phyloP scores from a whole-genome alignment of 2,888 invertebrate genomes.

The Tinea trinotella region DNA sequence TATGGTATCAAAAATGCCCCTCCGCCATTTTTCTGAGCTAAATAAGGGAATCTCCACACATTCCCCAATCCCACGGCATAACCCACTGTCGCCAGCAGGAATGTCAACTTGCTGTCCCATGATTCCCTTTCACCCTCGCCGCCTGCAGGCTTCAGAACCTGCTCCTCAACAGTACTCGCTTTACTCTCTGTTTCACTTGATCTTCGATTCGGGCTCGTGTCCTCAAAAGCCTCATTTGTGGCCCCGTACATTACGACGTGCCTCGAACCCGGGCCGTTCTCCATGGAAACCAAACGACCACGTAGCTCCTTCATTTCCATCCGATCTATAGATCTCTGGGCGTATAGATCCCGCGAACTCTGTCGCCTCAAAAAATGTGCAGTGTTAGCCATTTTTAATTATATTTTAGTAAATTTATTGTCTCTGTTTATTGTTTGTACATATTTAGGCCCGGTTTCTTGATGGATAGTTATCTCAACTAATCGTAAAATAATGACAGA shows the following conservation, averaged over 20 bases:
- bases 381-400: slow-evolving; percentile 84
- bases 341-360: slow-evolving; percentile 87
- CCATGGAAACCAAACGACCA: slow-evolving; percentile 81
- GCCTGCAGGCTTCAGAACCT: slow-evolving; percentile 77
- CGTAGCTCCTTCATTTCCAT: slow-evolving; percentile 90
- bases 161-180: slow-evolving; percentile 76
- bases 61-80: slow-evolving; percentile 96
- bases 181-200: slow-evolving; percentile 69
- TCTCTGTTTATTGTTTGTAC: no score
- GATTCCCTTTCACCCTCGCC: slow-evolving; percentile 86
- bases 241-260: slow-evolving; percentile 83
- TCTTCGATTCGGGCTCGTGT: slow-evolving; percentile 57
- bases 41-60: slow-evolving; percentile 95
- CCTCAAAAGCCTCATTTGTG: slow-evolving; percentile 85
- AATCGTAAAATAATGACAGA: no score
- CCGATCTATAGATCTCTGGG: slow-evolving; percentile 86
- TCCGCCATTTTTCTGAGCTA: slow-evolving; percentile 95
- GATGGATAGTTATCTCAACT: no score
- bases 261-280: slow-evolving; percentile 72
- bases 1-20: slow-evolving; percentile 98
- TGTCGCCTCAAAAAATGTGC: slow-evolving; percentile 90
- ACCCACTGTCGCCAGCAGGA: slow-evolving; percentile 92
- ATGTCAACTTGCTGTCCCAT: slow-evolving; percentile 95
- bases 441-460: no score
- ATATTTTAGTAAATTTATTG: no score